These are phyloP conservation scores for Mallotus villosus DNA, from an alignment of 2,797 vertebrate species.

Conservation along the genomic window DNA sequence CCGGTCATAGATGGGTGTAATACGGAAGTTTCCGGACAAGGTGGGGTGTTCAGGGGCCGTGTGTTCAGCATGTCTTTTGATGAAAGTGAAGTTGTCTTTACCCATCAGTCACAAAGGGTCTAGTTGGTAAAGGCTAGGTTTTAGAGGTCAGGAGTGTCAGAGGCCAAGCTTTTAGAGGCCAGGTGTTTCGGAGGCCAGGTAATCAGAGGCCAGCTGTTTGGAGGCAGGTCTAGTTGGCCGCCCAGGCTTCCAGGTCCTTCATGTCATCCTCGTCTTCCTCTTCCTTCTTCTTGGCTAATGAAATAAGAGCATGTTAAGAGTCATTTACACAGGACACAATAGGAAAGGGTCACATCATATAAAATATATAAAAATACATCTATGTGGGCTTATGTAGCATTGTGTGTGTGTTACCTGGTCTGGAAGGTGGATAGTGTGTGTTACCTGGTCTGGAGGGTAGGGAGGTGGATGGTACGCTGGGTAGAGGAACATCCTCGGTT, in stretches of 20 bases:
- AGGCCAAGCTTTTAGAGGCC: conserved; percentile 1
- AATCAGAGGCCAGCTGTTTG: background rate
- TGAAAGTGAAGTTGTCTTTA: too few relatives aligned
- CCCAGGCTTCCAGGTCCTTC: conserved; percentile 93
- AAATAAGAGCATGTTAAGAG: background rate
- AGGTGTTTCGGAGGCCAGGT: conserved; percentile 31
- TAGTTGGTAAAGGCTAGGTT: too few relatives aligned
- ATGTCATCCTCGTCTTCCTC: conserved; percentile 95
- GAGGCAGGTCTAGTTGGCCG: conserved; percentile 59
- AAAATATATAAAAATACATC: background rate
- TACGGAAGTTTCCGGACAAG: background rate
- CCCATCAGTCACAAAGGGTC: too few relatives aligned
- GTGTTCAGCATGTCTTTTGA: too few relatives aligned
- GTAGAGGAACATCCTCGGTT: conserved; percentile 85
- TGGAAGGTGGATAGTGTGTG: conserved; percentile 37
- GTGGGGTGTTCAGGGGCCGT: background rate
- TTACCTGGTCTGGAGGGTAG: conserved; percentile 88
- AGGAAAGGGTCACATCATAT: background rate
- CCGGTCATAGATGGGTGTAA: background rate
- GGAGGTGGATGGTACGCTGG: conserved; percentile 88
- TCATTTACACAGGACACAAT: background rate
- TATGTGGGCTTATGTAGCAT: background rate
- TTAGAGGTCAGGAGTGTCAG: too few relatives aligned
- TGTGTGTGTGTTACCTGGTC: background rate
- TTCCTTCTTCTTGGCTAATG: conserved; percentile 87